These are phyloP conservation scores for Dicaeum eximium DNA, from an alignment of 2,113 vertebrate species.

Conservation along the genomic window DNA sequence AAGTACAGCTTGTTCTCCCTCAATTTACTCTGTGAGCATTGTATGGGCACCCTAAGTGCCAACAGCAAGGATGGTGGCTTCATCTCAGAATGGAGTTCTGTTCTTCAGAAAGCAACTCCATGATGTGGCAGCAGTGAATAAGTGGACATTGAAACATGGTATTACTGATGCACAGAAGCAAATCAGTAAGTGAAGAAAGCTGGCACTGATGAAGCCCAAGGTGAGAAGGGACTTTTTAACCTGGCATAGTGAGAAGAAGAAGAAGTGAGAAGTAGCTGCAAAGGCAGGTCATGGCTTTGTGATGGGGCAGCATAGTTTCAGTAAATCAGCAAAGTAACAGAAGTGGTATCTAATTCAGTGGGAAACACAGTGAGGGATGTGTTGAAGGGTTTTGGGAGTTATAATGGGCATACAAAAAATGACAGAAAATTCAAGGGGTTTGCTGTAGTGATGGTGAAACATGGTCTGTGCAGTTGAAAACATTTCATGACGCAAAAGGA, in stretches of 20 bases:
- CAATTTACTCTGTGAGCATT: background rate
- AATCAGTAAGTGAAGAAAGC: background rate
- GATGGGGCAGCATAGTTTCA: background rate
- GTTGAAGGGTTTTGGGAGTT: background rate
- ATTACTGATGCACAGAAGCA: background rate
- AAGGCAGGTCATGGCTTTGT: background rate
- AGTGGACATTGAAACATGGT: background rate
- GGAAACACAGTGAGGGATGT: background rate
- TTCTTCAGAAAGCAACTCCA: background rate
- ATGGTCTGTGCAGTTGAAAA: rapidly evolving
- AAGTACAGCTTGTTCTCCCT: background rate
- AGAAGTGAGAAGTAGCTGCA: no score
- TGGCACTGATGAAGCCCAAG: background rate
- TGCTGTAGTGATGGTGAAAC: background rate
- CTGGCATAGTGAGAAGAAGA: background rate
- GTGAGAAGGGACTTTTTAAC: background rate
- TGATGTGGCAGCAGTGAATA: background rate
- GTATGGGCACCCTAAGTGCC: background rate
- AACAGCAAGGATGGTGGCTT: background rate
- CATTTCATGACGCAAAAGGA: background rate
- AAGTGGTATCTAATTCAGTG: background rate
- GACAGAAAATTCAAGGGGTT: background rate
- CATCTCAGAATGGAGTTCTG: background rate
- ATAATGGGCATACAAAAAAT: background rate
- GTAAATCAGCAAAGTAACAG: background rate